Percentiles rank a stretch among this genome's conserved stretches.
Evolutionary conservation across 1,140 invertebrate species (phyloP).

Genomic region (Teleogryllus occipitalis): DNA sequence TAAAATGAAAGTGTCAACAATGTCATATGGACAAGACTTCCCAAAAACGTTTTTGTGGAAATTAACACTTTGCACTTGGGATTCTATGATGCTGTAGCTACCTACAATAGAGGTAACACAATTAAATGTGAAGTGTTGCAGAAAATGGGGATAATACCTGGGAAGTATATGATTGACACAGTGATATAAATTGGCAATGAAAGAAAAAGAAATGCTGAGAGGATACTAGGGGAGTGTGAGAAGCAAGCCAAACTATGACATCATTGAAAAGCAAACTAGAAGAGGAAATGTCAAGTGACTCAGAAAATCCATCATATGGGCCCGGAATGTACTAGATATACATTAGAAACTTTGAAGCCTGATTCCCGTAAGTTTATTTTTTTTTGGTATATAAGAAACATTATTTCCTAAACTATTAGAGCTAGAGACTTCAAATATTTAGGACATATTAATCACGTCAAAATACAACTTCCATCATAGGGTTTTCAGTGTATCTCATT

Average conservation of each 20-base stretch:
- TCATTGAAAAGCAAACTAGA: not conserved
- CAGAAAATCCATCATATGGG: no score
- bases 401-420: no score
- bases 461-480: no score
- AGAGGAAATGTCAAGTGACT: not conserved
- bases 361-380: no score
- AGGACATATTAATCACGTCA: no score
- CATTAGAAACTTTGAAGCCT: no score
- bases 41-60: constrained; percentile 15
- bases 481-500: no score
- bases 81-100: constrained; percentile 18
- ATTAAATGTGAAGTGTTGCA: constrained; percentile 12
- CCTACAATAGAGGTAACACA: constrained; percentile 16
- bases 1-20: constrained; percentile 10
- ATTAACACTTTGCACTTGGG: constrained; percentile 14
- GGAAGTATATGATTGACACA: constrained; percentile 4
- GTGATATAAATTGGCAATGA: not conserved
- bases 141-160: constrained; percentile 7
- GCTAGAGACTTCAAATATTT: no score
- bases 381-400: no score
- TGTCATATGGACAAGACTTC: constrained; percentile 9
- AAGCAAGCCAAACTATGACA: not conserved
- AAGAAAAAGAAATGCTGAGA: not conserved
- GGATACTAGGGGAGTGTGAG: no score
- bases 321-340: not conserved